Evolutionary conservation across 1,140 invertebrate species (phyloP).

Genomic region (Gonatopus flavifemur): DNA sequence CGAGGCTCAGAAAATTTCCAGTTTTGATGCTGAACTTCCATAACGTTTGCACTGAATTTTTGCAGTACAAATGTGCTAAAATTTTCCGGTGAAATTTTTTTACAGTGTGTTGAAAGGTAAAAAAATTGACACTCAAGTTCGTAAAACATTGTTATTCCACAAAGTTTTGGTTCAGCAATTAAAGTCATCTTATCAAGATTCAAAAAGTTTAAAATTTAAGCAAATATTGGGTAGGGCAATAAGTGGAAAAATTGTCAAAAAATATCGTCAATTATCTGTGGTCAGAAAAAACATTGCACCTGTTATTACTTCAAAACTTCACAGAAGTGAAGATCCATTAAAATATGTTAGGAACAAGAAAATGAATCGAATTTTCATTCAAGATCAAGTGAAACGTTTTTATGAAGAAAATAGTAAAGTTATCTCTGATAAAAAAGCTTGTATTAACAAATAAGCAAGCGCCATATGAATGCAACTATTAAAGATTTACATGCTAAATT

Average conservation of each 20-base stretch:
- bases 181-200: conserved; percentile 3
- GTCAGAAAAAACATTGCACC: conserved; percentile 10
- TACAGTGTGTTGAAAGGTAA: conserved; percentile 7
- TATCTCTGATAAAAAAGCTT: conserved; percentile 12
- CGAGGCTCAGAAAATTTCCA: no score
- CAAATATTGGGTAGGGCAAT: conserved; percentile 9
- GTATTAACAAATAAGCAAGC: conserved; percentile 9
- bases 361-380: conserved; percentile 7
- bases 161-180: conserved; percentile 12
- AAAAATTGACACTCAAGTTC: neutral
- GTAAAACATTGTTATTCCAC: conserved; percentile 12
- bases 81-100: no score
- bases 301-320: conserved; percentile 3
- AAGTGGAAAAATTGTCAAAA: conserved; percentile 16
- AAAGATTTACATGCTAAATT: no score
- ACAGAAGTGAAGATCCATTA: conserved; percentile 2
- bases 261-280: conserved; percentile 12
- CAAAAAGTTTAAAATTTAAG: conserved; percentile 6
- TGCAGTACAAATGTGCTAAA: no score
- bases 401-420: conserved; percentile 14
- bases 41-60: no score
- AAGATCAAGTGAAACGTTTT: conserved; percentile 9
- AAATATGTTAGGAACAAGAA: conserved; percentile 7
- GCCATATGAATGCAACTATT: no score
- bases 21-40: no score